Evolutionary conservation across 1,140 invertebrate genomes (phyloP), one percentile per base, ranked within the genome.

Genomic region (Latrodectus geometricus): DNA sequence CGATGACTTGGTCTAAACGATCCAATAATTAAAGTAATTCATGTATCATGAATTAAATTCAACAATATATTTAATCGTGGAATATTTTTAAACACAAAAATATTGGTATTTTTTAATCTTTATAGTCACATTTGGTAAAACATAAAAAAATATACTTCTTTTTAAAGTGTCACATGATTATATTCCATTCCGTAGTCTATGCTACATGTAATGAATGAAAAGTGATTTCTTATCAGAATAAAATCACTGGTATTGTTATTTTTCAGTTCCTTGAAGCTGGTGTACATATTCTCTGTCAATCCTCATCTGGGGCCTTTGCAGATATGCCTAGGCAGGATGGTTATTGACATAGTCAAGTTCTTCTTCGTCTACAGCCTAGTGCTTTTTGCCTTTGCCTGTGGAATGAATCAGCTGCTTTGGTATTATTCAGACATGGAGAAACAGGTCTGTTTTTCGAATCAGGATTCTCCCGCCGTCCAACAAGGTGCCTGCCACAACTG

Each of bases 271-370:
- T 93, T 99, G 83, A 99, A 99, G 92, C 93, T 99, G 89, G 98
- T 99, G 89, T 99, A 99, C 93, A 99, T 99, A 91, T 99, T 99
- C 92, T 99, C 97, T 72, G 97, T 99, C 74, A 99, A 99, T 93
- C 98, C 98, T 23, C 97, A 99, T 92, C 92, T 99, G 90, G 98
- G 98, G 79, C 98, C 98, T 80, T 93, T 99, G 78, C 98, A 99
- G 93, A 98, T 99, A 72, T 98, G 97, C 9, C 93, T 99, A 35
- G 98, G 97, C 70, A 93, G 97, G 88, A 99, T 99, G 98, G 96
- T 99, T 82, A 95, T 98, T 93, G 98, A 99, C 91, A 99, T 99
- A 72, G 95, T 99, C 93, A 99, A 99, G 91, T 99, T 99, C 92
- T 97, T 97, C 91, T 97, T 98, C 89, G 93, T 99, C 80, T 98